Evolutionary conservation across 92 coral and sea anemone genomes (phyloP), one percentile per base, ranked within the genome.

Genomic region (Zoanthus solanderi): DNA sequence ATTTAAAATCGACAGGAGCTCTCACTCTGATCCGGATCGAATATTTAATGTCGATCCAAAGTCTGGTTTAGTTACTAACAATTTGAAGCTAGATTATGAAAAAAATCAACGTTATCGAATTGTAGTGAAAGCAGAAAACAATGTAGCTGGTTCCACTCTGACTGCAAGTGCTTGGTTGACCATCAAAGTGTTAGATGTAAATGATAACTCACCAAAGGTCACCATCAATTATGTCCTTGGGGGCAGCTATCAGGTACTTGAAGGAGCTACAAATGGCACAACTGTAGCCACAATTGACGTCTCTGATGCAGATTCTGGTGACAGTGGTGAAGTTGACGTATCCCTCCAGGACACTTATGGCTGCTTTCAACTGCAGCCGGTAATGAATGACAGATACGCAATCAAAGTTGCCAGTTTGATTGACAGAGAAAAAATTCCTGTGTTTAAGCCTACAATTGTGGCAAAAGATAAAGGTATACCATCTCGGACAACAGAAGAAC

Each of bases 381-480:
- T 81, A 23, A 72, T 67, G 5, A 82, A 72, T 58, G 69, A 86
- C 54, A 94, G 94, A 53, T 93, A 94, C 74, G 89, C 93, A 11
- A 87, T 90, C 78, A 87, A 89, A 84, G 91, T 94, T 78, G 95
- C 98, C n/a, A 89, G 72, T 53, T 17, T 54, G n/a, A 87, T 97
- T 72, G 98, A 97, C 83, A 81, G 97, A 79, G 99, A 97, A 63
- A 84, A 50, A 31, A 66, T 89, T 16, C 17, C 71, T 7, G 54
- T 46, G 30, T 97, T 84, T 79, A 79, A 78, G 0, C 87, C 92
- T 7, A 92, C 87, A 46, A 89, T 96, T 72, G 91, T 90, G 18
- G 96, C 96, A 58, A 90, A 58, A 46, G 99, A 97, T 87, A 89
- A 88, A 71, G 99, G 99, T 4, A 67, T 66, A n/a, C 98, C 98